Conservation (phyloP, 2,888 invertebrate species). For the Rhingia campestris region DNA sequence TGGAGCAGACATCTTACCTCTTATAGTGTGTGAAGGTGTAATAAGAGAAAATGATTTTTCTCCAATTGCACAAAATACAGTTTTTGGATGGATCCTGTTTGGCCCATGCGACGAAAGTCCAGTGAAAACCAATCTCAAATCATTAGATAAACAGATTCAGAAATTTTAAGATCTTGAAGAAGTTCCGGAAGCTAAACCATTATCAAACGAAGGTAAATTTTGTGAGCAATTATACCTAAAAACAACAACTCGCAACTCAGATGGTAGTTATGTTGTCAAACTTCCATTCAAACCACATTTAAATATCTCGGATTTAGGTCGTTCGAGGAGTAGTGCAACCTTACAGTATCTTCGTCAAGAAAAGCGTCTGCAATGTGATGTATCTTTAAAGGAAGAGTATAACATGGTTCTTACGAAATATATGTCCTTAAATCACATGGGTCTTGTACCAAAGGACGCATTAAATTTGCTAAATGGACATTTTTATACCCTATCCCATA, state of each 20-base stretch:
- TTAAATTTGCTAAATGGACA: too few relatives aligned
- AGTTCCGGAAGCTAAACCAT: slow-evolving; percentile 19
- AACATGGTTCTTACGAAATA: not conserved
- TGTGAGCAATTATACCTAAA: not conserved
- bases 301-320: not conserved
- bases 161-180: slow-evolving; percentile 36
- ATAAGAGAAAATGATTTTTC: not conserved
- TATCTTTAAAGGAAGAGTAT: slow-evolving; percentile 16
- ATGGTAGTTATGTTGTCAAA: slow-evolving; percentile 25
- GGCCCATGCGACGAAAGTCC: slow-evolving; percentile 13
- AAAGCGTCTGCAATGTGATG: not conserved
- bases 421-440: not conserved
- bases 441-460: too few relatives aligned
- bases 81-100: slow-evolving; percentile 28
- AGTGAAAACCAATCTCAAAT: not conserved
- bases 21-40: slow-evolving; percentile 15
- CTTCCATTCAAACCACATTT: slow-evolving; percentile 18
- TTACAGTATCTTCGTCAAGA: slow-evolving; percentile 3
- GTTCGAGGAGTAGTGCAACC: not conserved
- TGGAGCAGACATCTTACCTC: slow-evolving; percentile 41
- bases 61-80: slow-evolving; percentile 25
- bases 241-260: not conserved
- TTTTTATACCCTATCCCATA: not conserved
- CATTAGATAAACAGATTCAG: slow-evolving; percentile 22
- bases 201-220: slow-evolving; percentile 15